Evolutionary conservation across 2,888 invertebrate species (phyloP), one percentile per base, ranked within the genome.

Genomic region (Callyntrura sp.): DNA sequence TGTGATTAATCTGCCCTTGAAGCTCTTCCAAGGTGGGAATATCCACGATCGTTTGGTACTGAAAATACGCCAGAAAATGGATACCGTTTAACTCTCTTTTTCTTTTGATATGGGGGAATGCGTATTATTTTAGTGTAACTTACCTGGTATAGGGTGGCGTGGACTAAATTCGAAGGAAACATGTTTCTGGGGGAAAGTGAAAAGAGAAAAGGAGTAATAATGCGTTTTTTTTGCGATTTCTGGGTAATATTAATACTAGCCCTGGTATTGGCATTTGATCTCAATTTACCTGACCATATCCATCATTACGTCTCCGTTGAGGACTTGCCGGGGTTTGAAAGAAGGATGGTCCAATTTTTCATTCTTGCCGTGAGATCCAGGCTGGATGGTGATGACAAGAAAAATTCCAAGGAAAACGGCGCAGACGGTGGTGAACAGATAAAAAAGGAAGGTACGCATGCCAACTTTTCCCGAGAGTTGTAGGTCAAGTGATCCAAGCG

Each of bases 401-500:
- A 98, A 96, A 93, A 99, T 99, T 86, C 97, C 97, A 94, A 98
- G 95, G 93, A 98, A 96, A 90, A 99, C 99, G 1, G 99, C 99
- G 94, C 97, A 96, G 62, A 98, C 95, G 3, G 99, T 99, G 23
- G 99, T 99, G 83, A 97, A 96, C 95, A 98, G 96, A 95, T 99
- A 99, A 95, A 98, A 99, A 57, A 96, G 95, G 92, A 99, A 97
- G 23, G 98, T 98, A 78, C 98, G 96, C 65, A 96, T 95, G 43
- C 97, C 97, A 94, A 98, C 98, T 95, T 96, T 97, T 94, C 98
- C 98, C 94, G 98, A 98, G 94, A 99, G 96, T 94, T 97, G 97
- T 89, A 98, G 96, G 95, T 99, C 99, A 94, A 99, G 95, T 0
- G 97, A 97, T 23, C 98, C 98, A 92, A 99, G 97, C 65, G 99